phyloP scores from a whole-genome alignment of 2,797 vertebrate species.

The Anas flavirostris region DNA sequence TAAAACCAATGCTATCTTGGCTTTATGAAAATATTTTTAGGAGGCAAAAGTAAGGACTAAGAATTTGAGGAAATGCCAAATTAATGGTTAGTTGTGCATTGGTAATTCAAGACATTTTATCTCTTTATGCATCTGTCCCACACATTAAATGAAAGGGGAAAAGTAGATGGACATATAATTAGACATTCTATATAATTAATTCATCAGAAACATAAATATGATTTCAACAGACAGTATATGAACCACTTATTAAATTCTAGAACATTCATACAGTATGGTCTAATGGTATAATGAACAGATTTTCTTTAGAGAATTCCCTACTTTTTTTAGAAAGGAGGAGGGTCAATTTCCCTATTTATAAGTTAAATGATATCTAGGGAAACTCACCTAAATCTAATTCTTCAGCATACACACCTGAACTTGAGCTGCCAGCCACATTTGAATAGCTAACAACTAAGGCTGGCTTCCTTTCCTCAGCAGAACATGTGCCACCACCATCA shows the following conservation, averaged over 20 bases:
- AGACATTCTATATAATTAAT: not conserved
- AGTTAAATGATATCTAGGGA: not conserved
- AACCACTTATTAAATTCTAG: not conserved
- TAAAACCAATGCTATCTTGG: not conserved
- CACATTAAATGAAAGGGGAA: not conserved
- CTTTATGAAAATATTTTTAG: conserved; percentile 8
- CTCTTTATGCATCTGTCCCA: not conserved
- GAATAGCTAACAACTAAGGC: not conserved
- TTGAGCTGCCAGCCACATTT: not conserved
- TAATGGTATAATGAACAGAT: not conserved
- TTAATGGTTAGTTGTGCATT: not conserved
- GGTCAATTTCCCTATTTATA: not conserved
- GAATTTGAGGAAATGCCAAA: conserved; percentile 1
- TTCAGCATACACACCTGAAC: not conserved
- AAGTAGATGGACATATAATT: not conserved
- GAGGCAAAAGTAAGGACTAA: not conserved
- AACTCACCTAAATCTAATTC: not conserved
- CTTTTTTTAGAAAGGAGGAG: not conserved
- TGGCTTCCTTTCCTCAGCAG: not conserved
- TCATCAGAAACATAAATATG: not conserved
- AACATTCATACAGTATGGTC: not conserved
- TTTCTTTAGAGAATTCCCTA: not conserved
- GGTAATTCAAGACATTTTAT: not conserved
- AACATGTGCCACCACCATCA: not conserved
- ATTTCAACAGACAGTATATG: not conserved